These are phyloP conservation scores for Antigone vipio DNA, from an alignment of 2,113 vertebrate genomes.

Conservation along the genomic window DNA sequence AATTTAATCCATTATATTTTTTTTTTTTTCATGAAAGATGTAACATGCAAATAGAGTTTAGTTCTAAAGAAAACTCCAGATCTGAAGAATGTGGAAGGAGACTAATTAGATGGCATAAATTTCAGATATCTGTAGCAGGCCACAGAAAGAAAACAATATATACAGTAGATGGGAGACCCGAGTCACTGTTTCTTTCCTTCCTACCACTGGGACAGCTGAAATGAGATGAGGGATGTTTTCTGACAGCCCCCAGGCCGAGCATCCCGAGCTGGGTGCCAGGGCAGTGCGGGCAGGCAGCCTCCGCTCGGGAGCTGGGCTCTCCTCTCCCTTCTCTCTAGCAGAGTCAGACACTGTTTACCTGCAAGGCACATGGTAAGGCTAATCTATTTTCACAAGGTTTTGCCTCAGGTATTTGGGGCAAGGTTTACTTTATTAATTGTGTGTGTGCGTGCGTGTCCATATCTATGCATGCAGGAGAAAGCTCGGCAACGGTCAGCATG, in stretches of 20 bases:
- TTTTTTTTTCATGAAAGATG: not conserved
- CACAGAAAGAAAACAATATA: not conserved
- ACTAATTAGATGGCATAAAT: not conserved
- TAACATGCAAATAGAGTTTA: not conserved
- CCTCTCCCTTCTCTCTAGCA: not conserved
- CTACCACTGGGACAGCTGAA: not conserved
- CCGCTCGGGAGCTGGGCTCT: not conserved
- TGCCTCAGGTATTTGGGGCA: slow-evolving; percentile 39
- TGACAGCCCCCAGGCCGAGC: not conserved
- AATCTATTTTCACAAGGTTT: slow-evolving; percentile 54
- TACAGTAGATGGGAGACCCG: not conserved
- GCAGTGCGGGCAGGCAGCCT: accelerated
- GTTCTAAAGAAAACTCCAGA: slow-evolving; percentile 7
- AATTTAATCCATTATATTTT: slow-evolving; percentile 35
- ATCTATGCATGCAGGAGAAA: not conserved
- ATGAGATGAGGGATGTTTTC: not conserved
- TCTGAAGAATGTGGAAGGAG: not conserved
- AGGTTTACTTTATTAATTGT: slow-evolving; percentile 42
- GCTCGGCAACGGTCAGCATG: not conserved
- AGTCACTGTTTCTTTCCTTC: not conserved
- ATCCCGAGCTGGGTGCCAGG: not conserved
- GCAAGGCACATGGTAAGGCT: slow-evolving; percentile 12
- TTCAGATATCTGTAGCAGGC: not conserved
- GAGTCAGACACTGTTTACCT: slow-evolving; percentile 28
- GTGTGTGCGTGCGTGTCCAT: not conserved